phyloP scores from a whole-genome alignment of 2,113 vertebrate genomes.

The Speoplatyrhinus poulsoni region DNA sequence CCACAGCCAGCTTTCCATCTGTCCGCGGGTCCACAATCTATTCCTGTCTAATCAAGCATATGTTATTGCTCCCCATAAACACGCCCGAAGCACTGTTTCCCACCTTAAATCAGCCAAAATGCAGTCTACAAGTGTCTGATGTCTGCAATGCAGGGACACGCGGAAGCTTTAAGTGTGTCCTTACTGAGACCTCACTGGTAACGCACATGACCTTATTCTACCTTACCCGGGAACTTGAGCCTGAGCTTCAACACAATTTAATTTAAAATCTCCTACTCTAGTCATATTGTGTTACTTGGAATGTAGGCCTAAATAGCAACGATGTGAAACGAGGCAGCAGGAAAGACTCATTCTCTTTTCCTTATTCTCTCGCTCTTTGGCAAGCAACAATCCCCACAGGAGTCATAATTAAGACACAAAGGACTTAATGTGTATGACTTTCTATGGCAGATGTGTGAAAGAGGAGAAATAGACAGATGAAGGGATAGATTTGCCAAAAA shows the following conservation, averaged over 20 bases:
- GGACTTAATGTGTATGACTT: background rate
- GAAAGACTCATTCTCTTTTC: no score
- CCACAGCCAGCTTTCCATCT: slow-evolving; percentile 68
- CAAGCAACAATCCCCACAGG: slow-evolving; percentile 49
- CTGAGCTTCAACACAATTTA: no score
- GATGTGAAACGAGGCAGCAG: no score
- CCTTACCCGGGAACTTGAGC: no score
- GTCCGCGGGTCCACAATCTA: slow-evolving; percentile 49
- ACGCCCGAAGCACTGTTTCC: slow-evolving; percentile 43
- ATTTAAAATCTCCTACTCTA: no score
- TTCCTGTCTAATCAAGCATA: slow-evolving; percentile 73
- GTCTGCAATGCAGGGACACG: background rate
- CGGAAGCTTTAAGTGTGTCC: no score
- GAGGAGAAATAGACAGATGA: background rate
- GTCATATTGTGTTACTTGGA: no score
- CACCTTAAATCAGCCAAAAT: slow-evolving; percentile 68
- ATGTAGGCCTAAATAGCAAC: no score
- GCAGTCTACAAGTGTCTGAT: slow-evolving; percentile 12
- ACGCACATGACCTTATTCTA: no score
- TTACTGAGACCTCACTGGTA: no score
- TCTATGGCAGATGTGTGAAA: slow-evolving; percentile 19
- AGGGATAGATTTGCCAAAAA: slow-evolving; percentile 1
- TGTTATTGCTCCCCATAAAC: slow-evolving; percentile 65
- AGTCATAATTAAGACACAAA: slow-evolving; percentile 63
- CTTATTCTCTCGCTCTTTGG: background rate